A percentile compares a stretch with the other conserved stretches of the same genome.
Evolutionary conservation across 92 coral and sea anemone genomes (phyloP).

Genomic region (Palythoa grandis): DNA sequence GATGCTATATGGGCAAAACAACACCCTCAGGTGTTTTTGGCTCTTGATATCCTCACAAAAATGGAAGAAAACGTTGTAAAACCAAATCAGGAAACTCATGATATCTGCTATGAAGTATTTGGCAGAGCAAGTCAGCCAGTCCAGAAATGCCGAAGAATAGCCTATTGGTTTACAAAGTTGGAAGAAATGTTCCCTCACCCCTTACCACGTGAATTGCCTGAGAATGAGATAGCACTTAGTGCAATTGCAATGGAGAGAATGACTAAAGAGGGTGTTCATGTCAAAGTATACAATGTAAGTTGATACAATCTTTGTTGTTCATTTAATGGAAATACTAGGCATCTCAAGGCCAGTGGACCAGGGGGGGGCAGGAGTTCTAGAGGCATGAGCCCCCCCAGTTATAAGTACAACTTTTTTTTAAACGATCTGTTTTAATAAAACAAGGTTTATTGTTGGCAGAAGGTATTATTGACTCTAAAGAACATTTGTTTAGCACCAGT

Average conservation of each 20-base stretch:
- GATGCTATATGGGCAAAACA: constrained; percentile 98
- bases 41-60: constrained; percentile 87
- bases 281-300: constrained; percentile 70
- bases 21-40: constrained; percentile 94
- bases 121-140: constrained; percentile 96
- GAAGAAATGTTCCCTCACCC: constrained; percentile 98
- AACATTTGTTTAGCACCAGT: too few species aligned
- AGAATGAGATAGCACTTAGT: constrained; percentile 78
- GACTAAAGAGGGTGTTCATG: constrained; percentile 72
- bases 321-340: neutral
- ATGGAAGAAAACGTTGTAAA: constrained; percentile 92
- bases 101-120: constrained; percentile 83
- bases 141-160: constrained; percentile 86
- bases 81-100: constrained; percentile 85
- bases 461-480: too few species aligned
- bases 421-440: too few species aligned
- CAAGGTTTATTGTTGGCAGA: too few species aligned
- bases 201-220: constrained; percentile 80
- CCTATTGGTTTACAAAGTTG: constrained; percentile 93
- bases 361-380: neutral
- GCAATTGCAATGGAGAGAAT: constrained; percentile 80
- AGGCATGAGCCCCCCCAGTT: too few species aligned
- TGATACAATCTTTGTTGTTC: neutral
- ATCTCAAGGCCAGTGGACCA: too few species aligned
- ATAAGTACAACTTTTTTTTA: too few species aligned